Evolutionary conservation across 2,113 vertebrate genomes (phyloP).

Genomic region (Pomatostomus ruficeps): DNA sequence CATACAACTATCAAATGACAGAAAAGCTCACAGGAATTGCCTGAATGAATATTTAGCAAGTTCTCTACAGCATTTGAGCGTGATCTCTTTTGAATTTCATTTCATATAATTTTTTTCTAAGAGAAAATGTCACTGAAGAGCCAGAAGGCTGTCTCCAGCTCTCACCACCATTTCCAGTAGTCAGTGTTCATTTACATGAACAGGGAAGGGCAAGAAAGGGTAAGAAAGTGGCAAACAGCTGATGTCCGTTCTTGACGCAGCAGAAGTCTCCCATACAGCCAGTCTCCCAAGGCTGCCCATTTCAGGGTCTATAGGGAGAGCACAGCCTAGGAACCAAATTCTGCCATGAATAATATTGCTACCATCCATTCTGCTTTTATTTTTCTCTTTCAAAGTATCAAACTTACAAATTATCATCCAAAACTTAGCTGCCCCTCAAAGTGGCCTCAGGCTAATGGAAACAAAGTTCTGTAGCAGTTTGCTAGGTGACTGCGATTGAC

Average conservation of each 20-base stretch:
- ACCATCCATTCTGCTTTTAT: background rate
- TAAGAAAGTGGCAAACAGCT: background rate
- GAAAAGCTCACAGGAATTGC: background rate
- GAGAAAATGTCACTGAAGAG: background rate
- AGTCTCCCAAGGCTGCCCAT: background rate
- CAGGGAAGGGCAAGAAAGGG: background rate
- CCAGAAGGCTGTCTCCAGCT: background rate
- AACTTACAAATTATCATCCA: background rate
- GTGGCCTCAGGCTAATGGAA: background rate
- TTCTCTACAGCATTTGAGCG: background rate
- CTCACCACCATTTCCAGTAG: background rate
- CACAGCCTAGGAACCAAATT: background rate
- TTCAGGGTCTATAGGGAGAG: background rate
- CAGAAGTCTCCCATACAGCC: background rate
- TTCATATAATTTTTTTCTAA: background rate
- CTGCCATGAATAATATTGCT: background rate
- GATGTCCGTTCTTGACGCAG: background rate
- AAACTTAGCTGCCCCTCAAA: background rate
- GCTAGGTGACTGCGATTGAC: rapidly evolving
- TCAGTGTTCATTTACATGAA: background rate
- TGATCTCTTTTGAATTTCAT: background rate
- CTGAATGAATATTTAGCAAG: background rate
- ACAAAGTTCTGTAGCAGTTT: background rate
- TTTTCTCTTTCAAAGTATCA: background rate
- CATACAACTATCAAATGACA: background rate